Base-by-base conservation (phyloP, 2,888 invertebrate species). In the Dioctria linearis region DNA sequence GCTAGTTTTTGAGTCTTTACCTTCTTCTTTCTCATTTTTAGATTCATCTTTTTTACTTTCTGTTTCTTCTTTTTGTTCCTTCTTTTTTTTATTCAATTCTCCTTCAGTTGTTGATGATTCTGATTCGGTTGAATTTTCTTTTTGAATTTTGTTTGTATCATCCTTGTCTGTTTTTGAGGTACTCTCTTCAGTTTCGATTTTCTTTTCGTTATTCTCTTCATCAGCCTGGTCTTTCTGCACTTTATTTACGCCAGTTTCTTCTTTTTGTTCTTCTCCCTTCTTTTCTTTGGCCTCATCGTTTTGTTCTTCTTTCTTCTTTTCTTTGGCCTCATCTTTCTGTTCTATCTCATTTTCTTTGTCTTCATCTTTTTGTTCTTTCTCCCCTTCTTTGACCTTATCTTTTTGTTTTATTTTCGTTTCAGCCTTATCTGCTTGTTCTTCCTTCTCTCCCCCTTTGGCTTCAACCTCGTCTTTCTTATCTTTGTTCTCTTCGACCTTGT, bases 381-480 rank as follows among this genome's bases (percentile, higher is more conserved):
- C 71, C 69, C 79, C 84, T 39, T 46, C 84, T 39, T 83, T 83
- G n/a, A 81, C 83, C 37, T 83, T 83, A 65, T 83, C 83, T 66
- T 80, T 61, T 42, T 57, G 11, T 67, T 25, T 25, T 25, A 25
- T 25, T 25, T 69, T 76, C 13, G 25, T 54, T 25, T 39, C 69
- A 57, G 51, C 40, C 25, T 49, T 13, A 11, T 75, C 42, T 59
- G 3, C 11, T 42, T 13, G 3, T 9, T 40, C 61, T 61, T 40
- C 80, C 40, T 39, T 11, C 42, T 42, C 83, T 79, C 83, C 25
- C 25, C 25, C 25, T 25, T 25, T 25, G 25, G 25, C 83, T 80
- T 84, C 83, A n/a, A 84, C 83, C 61, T 83, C 84, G 13, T 83
- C 82, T 8, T 78, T 71, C 40, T 82, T 78, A 42, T 84, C 83